Evolutionary conservation across 2,888 invertebrate species (phyloP).

Genomic region (Caenorhabditis auriculariae): DNA sequence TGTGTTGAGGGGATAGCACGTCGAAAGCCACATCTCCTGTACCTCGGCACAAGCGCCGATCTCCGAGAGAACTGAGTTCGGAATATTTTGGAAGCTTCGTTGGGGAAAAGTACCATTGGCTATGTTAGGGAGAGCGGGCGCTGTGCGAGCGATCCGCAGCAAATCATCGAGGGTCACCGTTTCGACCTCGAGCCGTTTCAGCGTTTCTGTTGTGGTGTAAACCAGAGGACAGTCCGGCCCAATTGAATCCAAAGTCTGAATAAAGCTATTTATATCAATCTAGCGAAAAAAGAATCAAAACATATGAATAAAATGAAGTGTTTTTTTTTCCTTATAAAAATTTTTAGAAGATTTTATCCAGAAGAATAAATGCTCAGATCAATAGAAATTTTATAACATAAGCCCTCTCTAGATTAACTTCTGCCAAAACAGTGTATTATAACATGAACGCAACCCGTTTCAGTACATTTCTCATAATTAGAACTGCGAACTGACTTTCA

Average conservation of each 20-base stretch:
- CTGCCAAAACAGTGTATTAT: too few relatives aligned
- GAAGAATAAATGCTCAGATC: too few relatives aligned
- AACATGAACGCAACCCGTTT: too few relatives aligned
- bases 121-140: constrained; percentile 53
- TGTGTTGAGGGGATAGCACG: constrained; percentile 44
- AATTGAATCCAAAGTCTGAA: constrained; percentile 34
- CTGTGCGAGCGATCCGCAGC: constrained; percentile 63
- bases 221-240: constrained; percentile 66
- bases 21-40: constrained; percentile 58
- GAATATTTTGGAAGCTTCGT: background rate
- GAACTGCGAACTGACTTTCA: constrained; percentile 33
- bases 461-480: background rate
- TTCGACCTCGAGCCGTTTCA: constrained; percentile 67
- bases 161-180: constrained; percentile 66
- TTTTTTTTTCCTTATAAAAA: too few relatives aligned
- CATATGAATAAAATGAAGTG: too few relatives aligned
- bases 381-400: too few relatives aligned
- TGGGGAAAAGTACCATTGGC: constrained; percentile 34
- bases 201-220: constrained; percentile 66
- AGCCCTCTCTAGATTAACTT: too few relatives aligned
- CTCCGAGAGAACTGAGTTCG: constrained; percentile 46
- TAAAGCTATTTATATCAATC: too few relatives aligned
- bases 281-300: too few relatives aligned
- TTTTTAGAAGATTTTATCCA: too few relatives aligned
- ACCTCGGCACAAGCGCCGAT: constrained; percentile 52